Base-by-base conservation (phyloP, 1,140 invertebrate genomes). In the Lucilia sericata region DNA sequence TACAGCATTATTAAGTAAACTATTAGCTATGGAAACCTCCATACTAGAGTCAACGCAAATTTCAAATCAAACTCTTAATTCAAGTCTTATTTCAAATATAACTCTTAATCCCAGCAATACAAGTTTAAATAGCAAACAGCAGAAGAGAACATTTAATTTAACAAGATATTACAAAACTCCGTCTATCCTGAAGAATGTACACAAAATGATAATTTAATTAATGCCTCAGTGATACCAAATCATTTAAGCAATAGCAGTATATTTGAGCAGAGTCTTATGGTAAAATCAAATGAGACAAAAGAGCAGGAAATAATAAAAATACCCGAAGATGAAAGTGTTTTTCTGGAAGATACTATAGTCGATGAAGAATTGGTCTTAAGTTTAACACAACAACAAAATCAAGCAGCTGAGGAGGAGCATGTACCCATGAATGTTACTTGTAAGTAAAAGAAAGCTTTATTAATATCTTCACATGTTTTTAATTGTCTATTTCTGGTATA, bases 141-240 rank as follows among this genome's bases (percentile, higher is more conserved):
- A 85, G 47, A 86, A 87, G 7, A 86, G 87, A 8, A 89, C 86
- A 12, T 91, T 90, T 12, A 91, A 91, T 85, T 51, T 91, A 25
- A 85, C 86, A 65, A 90, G 83, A 85, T 91, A 19, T 51, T 91
- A n/a, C 85, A 84, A 17, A 90, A 90, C 74, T 85, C 88, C 0
- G 90, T 92, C 36, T 93, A 93, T 87, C 93, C 93, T 14, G 92
- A 92, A 55, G 93, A 93, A 87, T 93, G 91, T 84, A 86, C 90
- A 21, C 91, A 92, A 80, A 91, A 91, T 49, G 86, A 87, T 14
- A 86, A 88, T 55, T 74, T 91, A 60, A 76, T 88, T 5, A 88
- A 91, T 86, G 90, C 90, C 9, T 91, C 90, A 0, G 85, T 87
- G 2, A 88, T 91, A 76, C 86, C 86, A 21, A 89, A 91, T 83